Evolutionary conservation across 2,113 vertebrate species (phyloP), one percentile per base, ranked within the genome.

Genomic region (Corythaeola cristata): DNA sequence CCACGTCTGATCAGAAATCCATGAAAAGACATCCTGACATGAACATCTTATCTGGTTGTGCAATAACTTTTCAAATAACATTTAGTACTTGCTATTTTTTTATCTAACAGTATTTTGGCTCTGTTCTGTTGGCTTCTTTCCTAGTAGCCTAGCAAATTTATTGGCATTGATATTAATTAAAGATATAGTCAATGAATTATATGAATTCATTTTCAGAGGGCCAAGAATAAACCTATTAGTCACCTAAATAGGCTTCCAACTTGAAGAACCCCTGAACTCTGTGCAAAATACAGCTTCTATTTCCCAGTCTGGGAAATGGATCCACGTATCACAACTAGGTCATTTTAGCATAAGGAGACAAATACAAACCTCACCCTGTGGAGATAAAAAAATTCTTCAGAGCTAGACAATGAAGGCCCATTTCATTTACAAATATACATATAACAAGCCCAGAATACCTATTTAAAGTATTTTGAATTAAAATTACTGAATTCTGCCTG

Each of bases 401-500:
- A 71, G 7, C 3, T 56, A 13, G 44, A 44, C 6, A 64, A 17
- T 1, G 1, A 58, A 52, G 11, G 2, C 14, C 14, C 5, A 17
- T 64, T 75, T 73, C 5, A 30, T 17, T 74, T 72, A 14, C 15
- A 56, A 64, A 35, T 49, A 35, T 18, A 35, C 2, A 21, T 17
- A 19, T 35, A 53, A 69, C 2, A 64, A 68, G 2, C 7, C 37
- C 9, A 67, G 39, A n/a, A 68, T 44, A 69, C 3, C 14, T 72
- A 11, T 52, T 76, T 30, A 27, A 53, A 30, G 5, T 33, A 23
- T 53, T 71, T 73, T 59, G 15, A 47, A 15, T 62, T 64, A 68
- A 80, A 88, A 30, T 4, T 44, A 32, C 12, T 55, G 14, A 83
- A 74, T 68, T 85, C 8, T 68, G 1, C 17, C 69, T 72, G 16